A percentile compares a stretch with the other conserved stretches of the same genome.
Evolutionary conservation across 2,888 invertebrate genomes (phyloP).

Genomic region (Agrotis ipsilon): DNA sequence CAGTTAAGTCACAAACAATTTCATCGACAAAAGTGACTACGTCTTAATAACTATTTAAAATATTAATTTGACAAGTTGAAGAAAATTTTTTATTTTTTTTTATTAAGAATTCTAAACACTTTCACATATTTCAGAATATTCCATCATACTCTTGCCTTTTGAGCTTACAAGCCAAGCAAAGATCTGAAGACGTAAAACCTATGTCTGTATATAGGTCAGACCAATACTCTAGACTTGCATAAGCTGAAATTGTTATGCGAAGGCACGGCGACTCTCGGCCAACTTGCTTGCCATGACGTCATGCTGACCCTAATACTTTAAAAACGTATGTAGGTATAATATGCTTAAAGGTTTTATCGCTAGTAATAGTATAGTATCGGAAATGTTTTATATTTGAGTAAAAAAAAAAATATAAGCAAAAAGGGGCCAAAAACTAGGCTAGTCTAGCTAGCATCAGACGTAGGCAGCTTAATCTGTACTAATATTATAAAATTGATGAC

Average conservation of each 20-base stretch:
- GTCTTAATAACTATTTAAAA: too few relatives aligned
- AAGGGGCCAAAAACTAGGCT: too few relatives aligned
- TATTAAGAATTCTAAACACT: background rate
- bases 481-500: too few relatives aligned
- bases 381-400: too few relatives aligned
- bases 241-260: conserved; percentile 75
- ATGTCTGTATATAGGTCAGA: conserved; percentile 49
- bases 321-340: conserved; percentile 32
- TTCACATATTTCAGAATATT: background rate
- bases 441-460: too few relatives aligned
- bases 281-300: conserved; percentile 64
- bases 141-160: background rate
- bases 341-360: conserved; percentile 1
- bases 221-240: conserved; percentile 66
- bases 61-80: too few relatives aligned
- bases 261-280: conserved; percentile 69
- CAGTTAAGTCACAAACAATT: too few relatives aligned
- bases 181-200: conserved; percentile 34
- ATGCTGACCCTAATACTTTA: conserved; percentile 46
- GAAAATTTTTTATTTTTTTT: too few relatives aligned
- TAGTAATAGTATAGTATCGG: background rate
- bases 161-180: conserved; percentile 23
- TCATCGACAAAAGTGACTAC: too few relatives aligned
- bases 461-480: too few relatives aligned
- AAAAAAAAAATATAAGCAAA: too few relatives aligned